Evolutionary conservation across 2,888 invertebrate genomes (phyloP).

Genomic region (Ctena decussata): DNA sequence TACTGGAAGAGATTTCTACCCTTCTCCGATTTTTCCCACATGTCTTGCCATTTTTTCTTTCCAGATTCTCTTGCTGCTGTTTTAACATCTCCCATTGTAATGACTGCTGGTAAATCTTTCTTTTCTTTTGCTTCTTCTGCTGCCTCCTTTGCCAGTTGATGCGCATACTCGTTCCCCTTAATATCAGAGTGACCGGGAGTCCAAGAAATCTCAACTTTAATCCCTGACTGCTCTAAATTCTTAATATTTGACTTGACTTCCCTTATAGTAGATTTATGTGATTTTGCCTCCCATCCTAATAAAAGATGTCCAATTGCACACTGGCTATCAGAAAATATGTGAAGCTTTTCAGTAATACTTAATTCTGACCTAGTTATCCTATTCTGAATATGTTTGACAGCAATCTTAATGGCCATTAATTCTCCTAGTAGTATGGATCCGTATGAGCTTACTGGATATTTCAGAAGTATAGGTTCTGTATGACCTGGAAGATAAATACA

Average conservation of each 20-base stretch:
- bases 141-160: not conserved
- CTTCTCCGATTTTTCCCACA: not conserved
- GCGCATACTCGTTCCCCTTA: not conserved
- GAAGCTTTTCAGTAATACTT: no score
- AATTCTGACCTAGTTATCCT: no score
- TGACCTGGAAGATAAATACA: no score
- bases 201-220: not conserved
- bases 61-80: not conserved
- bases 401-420: no score
- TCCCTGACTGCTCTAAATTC: not conserved
- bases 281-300: conserved; percentile 6
- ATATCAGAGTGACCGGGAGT: not conserved
- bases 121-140: not conserved
- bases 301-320: not conserved
- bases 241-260: not conserved
- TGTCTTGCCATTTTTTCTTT: not conserved
- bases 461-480: no score
- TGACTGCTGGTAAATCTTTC: not conserved
- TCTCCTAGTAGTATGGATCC: no score
- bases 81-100: not conserved
- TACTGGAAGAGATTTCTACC: not conserved
- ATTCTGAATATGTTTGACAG: no score
- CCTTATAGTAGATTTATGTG: not conserved
- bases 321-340: not conserved
- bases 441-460: no score